Evolutionary conservation across 2,113 vertebrate genomes (phyloP).

Genomic region (Petrocephalus zakoni): DNA sequence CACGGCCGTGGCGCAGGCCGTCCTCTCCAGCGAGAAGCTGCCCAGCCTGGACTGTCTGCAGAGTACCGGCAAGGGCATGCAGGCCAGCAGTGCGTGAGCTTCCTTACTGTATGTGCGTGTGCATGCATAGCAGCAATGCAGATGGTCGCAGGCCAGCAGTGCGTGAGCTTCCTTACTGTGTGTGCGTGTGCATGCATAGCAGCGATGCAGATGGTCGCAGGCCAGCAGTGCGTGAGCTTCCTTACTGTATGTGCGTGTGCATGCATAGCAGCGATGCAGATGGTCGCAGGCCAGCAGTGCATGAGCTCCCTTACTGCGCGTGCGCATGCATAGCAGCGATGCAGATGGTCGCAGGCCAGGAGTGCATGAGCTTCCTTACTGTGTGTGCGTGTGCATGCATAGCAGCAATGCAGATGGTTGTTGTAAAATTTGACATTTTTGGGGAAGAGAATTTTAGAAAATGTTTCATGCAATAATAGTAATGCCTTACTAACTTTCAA

Average conservation of each 20-base stretch:
- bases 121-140: background rate
- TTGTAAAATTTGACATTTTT: background rate
- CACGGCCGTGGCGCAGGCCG: slow-evolving; percentile 93
- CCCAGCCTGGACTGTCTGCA: slow-evolving; percentile 97
- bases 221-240: no score
- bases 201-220: no score
- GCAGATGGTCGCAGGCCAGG: no score
- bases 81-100: slow-evolving; percentile 92
- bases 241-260: no score
- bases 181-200: no score
- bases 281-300: no score
- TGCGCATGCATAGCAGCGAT: no score
- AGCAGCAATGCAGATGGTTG: background rate
- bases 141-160: no score
- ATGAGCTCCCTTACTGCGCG: no score
- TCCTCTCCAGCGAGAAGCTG: slow-evolving; percentile 95
- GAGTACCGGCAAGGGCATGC: slow-evolving; percentile 96
- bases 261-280: background rate
- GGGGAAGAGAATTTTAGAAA: background rate
- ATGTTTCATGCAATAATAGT: background rate
- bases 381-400: no score
- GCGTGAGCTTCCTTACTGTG: no score
- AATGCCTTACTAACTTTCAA: background rate
- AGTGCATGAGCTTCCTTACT: no score
- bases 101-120: background rate